These are phyloP conservation scores for Rhipidura dahli DNA, from an alignment of 2,113 vertebrate genomes.

Conservation along the genomic window DNA sequence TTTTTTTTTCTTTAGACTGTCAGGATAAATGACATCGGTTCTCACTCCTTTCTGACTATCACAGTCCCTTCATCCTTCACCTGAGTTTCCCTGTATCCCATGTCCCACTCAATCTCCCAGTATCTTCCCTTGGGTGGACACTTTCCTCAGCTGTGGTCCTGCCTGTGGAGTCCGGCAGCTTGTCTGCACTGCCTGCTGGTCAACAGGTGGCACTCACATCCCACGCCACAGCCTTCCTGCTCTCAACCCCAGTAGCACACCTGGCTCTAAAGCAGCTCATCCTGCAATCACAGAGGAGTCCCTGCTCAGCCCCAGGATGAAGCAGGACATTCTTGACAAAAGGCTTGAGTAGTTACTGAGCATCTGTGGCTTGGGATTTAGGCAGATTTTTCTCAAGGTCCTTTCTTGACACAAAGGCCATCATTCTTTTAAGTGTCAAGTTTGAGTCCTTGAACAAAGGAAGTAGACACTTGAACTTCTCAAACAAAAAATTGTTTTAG, in stretches of 20 bases:
- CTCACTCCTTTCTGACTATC: neutral
- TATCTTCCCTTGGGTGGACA: neutral
- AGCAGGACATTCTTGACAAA: neutral
- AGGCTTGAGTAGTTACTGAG: neutral
- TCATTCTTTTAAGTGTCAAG: neutral
- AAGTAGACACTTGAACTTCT: neutral
- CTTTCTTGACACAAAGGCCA: neutral
- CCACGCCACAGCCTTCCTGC: neutral
- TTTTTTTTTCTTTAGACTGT: neutral
- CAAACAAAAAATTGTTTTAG: neutral
- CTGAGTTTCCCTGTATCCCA: neutral
- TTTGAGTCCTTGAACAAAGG: neutral
- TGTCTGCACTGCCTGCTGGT: neutral
- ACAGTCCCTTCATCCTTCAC: neutral
- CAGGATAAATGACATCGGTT: neutral
- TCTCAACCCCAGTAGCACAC: neutral
- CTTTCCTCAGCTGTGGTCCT: neutral
- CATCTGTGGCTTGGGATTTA: neutral
- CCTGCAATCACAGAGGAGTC: neutral
- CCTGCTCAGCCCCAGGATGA: neutral
- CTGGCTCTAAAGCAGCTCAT: neutral
- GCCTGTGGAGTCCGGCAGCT: neutral
- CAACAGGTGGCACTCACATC: neutral
- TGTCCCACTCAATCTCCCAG: neutral
- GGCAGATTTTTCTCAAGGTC: neutral